These are phyloP conservation scores for Geothlypis trichas DNA, from an alignment of 2,113 vertebrate genomes.

Conservation along the genomic window DNA sequence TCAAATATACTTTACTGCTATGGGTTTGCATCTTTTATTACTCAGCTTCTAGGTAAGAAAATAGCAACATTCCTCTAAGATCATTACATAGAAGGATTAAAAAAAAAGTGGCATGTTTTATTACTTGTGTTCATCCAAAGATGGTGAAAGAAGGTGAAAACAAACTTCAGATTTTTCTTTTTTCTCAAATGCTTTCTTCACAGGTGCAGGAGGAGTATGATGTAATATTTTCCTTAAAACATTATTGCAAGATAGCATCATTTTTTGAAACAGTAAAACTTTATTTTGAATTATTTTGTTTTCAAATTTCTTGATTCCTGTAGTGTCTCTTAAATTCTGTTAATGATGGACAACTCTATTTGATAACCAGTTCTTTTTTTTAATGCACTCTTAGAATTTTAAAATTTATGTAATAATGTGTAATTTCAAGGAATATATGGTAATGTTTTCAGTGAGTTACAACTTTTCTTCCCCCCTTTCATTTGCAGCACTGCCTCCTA, in stretches of 20 bases:
- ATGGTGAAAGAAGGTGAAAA: neutral
- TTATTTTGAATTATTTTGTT: neutral
- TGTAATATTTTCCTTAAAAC: neutral
- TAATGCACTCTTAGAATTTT: neutral
- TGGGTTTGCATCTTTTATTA: conserved; percentile 37
- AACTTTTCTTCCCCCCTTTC: conserved; percentile 17
- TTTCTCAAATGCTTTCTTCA: neutral
- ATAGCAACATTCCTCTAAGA: conserved; percentile 39
- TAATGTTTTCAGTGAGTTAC: neutral
- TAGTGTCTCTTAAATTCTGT: neutral
- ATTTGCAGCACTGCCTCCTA: conserved; percentile 92
- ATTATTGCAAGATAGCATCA: neutral
- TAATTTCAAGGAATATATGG: neutral
- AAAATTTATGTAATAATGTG: neutral
- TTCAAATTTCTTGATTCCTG: neutral
- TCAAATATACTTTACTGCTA: conserved; percentile 53
- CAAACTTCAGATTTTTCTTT: conserved; percentile 16
- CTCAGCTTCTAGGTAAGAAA: conserved; percentile 43
- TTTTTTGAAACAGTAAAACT: neutral
- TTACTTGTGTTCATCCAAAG: conserved; percentile 35
- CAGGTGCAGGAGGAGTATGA: neutral
- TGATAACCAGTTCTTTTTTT: neutral
- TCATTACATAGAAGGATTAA: conserved; percentile 37
- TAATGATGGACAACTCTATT: neutral
- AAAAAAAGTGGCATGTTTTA: neutral